phyloP scores from a whole-genome alignment of 1,140 invertebrate species.

The Tyrophagus putrescentiae region DNA sequence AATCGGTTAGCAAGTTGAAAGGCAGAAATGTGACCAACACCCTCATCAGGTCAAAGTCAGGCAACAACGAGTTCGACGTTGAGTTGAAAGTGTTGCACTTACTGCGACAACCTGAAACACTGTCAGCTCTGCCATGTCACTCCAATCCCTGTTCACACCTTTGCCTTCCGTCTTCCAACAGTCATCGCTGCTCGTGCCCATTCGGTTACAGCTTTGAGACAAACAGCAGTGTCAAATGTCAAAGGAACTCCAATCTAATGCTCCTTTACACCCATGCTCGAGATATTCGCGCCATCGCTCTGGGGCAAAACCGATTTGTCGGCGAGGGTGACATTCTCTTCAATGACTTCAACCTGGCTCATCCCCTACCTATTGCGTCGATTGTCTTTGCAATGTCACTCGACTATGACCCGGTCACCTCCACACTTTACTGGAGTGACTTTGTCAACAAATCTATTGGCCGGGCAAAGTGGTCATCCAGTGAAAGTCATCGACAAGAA shows the following conservation, averaged over 20 bases:
- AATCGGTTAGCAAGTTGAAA: slow-evolving; percentile 3
- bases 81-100: slow-evolving; percentile 64
- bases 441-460: slow-evolving; percentile 43
- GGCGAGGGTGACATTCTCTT: slow-evolving; percentile 29
- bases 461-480: slow-evolving; percentile 31
- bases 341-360: slow-evolving; percentile 61
- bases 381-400: slow-evolving; percentile 76
- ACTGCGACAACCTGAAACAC: slow-evolving; percentile 40
- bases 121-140: slow-evolving; percentile 39
- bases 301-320: not conserved
- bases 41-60: too few relatives aligned
- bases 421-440: slow-evolving; percentile 83
- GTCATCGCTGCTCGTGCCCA: slow-evolving; percentile 68
- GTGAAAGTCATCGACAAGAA: slow-evolving; percentile 53
- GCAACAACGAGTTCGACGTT: slow-evolving; percentile 36
- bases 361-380: slow-evolving; percentile 57
- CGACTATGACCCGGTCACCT: slow-evolving; percentile 74
- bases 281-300: slow-evolving; percentile 32
- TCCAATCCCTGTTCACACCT: slow-evolving; percentile 76
- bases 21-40: not conserved
- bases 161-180: slow-evolving; percentile 43
- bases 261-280: slow-evolving; percentile 50
- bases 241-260: slow-evolving; percentile 55
- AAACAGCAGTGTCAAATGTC: slow-evolving; percentile 47
- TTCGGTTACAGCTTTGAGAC: slow-evolving; percentile 66